These are phyloP conservation scores for Merluccius polli DNA, from an alignment of 2,797 vertebrate genomes.

Conservation along the genomic window DNA sequence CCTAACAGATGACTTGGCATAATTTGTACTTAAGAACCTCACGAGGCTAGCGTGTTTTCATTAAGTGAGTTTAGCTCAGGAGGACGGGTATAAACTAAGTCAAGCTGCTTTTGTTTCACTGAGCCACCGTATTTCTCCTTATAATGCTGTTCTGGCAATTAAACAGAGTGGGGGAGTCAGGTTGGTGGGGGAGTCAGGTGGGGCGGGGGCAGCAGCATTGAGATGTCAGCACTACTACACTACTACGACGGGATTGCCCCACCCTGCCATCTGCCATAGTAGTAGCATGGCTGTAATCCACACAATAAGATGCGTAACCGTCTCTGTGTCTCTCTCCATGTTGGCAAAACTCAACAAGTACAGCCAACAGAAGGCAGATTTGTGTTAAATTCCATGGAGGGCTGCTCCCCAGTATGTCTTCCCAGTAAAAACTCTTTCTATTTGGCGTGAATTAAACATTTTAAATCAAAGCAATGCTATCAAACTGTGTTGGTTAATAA, in stretches of 20 bases:
- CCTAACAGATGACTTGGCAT: neutral
- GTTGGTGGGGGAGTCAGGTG: conserved; percentile 41
- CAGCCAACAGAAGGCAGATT: conserved; percentile 34
- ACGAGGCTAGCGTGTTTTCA: neutral
- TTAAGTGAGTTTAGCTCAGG: neutral
- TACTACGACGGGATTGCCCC: conserved; percentile 67
- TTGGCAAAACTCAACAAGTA: conserved; percentile 56
- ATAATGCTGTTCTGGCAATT: conserved; percentile 13
- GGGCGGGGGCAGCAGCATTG: conserved; percentile 41
- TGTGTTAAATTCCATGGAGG: neutral
- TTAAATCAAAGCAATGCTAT: neutral
- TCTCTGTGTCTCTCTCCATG: conserved; percentile 68
- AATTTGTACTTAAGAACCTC: neutral
- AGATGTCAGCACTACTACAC: conserved; percentile 60
- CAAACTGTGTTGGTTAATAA: no score
- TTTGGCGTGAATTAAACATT: neutral
- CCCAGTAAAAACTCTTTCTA: neutral
- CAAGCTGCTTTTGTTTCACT: neutral
- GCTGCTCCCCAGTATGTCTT: neutral
- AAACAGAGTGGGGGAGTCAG: conserved; percentile 31
- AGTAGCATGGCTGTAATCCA: conserved; percentile 64
- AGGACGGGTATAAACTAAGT: neutral
- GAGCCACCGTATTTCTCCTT: neutral
- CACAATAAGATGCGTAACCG: conserved; percentile 71
- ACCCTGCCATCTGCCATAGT: conserved; percentile 77